A percentile compares a stretch with the other conserved stretches of the same genome.
Evolutionary conservation across 2,888 invertebrate species (phyloP).

Genomic region (Flabesymbios commensalis): DNA sequence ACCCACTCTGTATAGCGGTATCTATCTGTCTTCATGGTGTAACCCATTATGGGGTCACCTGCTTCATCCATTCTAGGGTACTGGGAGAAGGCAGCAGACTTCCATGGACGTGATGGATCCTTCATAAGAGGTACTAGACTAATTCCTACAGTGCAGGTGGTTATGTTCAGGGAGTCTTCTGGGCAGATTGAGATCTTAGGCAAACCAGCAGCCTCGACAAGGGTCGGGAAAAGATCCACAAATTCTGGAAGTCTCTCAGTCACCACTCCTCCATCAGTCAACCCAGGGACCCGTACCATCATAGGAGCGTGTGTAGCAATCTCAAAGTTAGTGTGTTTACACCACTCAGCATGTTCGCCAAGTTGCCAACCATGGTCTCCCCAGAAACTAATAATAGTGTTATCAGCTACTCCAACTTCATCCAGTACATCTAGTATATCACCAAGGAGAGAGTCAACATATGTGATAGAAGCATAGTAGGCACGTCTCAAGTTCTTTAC

Average conservation of each 20-base stretch:
- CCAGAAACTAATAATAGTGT: conserved; percentile 28
- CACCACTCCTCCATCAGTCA: conserved; percentile 36
- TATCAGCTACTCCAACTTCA: conserved; percentile 15
- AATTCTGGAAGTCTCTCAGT: conserved; percentile 40
- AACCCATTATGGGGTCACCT: conserved; percentile 41
- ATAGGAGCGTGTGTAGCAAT: conserved; percentile 41
- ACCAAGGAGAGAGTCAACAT: conserved; percentile 26
- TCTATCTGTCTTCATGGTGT: conserved; percentile 35
- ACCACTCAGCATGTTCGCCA: conserved; percentile 35
- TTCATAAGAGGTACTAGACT: conserved; percentile 22
- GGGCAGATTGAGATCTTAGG: conserved; percentile 22
- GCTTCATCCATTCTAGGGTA: conserved; percentile 32
- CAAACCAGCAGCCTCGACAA: conserved; percentile 41
- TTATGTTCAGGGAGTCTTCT: conserved; percentile 9
- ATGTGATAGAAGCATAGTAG: conserved; percentile 25
- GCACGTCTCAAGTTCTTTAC: conserved; percentile 22
- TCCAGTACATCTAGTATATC: conserved; percentile 16
- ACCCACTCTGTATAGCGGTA: conserved; percentile 38
- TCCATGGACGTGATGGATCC: conserved; percentile 17
- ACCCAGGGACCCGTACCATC: conserved; percentile 42
- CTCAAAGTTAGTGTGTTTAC: conserved; percentile 44
- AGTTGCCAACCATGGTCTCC: conserved; percentile 36
- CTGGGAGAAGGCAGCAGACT: conserved; percentile 26
- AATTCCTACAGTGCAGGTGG: conserved; percentile 22
- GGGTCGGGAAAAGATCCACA: conserved; percentile 43